Conservation (phyloP, 2,113 vertebrate genomes). For the Microcebus lehilahytsara region DNA sequence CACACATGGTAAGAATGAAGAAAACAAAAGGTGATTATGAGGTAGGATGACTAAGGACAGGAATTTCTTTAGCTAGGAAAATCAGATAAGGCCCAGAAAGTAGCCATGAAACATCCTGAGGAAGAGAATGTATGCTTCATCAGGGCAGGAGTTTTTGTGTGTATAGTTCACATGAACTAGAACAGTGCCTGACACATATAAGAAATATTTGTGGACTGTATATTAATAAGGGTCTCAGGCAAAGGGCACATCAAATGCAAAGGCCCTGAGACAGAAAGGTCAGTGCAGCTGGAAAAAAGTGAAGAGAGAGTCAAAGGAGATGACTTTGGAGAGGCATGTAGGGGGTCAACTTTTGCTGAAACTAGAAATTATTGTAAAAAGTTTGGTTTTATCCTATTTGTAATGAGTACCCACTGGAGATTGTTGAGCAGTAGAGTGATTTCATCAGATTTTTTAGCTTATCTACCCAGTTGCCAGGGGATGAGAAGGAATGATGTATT, state of each 20-base stretch:
- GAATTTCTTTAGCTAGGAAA: slow-evolving; percentile 13
- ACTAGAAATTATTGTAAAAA: neutral
- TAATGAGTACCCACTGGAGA: neutral
- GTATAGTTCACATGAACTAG: neutral
- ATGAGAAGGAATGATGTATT: neutral
- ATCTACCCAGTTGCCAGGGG: neutral
- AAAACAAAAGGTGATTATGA: neutral
- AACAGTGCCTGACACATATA: neutral
- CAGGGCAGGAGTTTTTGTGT: neutral
- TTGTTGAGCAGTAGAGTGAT: neutral
- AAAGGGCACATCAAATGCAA: neutral
- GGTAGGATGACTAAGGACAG: neutral
- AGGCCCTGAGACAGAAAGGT: neutral
- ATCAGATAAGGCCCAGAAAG: neutral
- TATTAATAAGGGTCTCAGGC: neutral
- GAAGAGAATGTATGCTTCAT: neutral
- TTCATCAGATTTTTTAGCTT: neutral
- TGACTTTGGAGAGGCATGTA: neutral
- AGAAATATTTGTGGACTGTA: neutral
- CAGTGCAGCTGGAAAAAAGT: neutral
- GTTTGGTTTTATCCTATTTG: neutral
- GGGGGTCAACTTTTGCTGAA: neutral
- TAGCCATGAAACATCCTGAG: neutral
- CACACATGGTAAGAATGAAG: neutral
- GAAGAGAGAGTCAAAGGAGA: neutral